phyloP scores from a whole-genome alignment of 2,888 invertebrate species.

The Ornithoptera alexandrae region DNA sequence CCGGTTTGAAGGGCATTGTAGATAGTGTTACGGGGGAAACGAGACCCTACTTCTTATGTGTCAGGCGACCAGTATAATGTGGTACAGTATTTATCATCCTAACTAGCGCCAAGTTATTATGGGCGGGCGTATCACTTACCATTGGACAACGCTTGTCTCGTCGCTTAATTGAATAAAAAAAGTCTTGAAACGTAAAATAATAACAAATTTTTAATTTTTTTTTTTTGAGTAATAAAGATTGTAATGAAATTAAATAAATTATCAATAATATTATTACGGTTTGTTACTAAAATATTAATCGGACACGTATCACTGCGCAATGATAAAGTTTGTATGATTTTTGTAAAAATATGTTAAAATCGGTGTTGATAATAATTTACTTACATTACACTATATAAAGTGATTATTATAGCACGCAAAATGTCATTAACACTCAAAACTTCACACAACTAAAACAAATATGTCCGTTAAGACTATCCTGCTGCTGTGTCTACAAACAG shows the following conservation, averaged over 20 bases:
- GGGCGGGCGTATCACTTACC: too few species aligned
- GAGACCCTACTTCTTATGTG: too few species aligned
- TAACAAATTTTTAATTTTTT: not conserved
- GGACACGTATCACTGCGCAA: constrained; percentile 21
- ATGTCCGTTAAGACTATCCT: constrained; percentile 17
- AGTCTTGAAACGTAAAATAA: not conserved
- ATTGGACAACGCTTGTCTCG: too few species aligned
- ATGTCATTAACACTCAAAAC: constrained; percentile 6
- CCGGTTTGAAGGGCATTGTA: too few species aligned
- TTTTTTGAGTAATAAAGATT: not conserved
- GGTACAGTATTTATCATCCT: too few species aligned
- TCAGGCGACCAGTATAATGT: too few species aligned
- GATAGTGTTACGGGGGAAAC: too few species aligned
- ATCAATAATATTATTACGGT: constrained; percentile 4
- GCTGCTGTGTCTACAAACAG: constrained; percentile 8
- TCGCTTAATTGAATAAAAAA: not conserved
- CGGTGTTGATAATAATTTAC: constrained; percentile 1
- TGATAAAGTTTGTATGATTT: constrained; percentile 2
- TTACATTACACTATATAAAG: constrained; percentile 19
- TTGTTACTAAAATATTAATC: constrained; percentile 18
- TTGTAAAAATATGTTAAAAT: constrained; percentile 6
- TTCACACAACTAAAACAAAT: constrained; percentile 12
- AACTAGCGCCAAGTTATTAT: too few species aligned
- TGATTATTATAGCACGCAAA: not conserved
- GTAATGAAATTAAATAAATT: not conserved